Evolutionary conservation across 2,888 invertebrate species (phyloP), one percentile per base, ranked within the genome.

Genomic region (Teleiodes luculella): DNA sequence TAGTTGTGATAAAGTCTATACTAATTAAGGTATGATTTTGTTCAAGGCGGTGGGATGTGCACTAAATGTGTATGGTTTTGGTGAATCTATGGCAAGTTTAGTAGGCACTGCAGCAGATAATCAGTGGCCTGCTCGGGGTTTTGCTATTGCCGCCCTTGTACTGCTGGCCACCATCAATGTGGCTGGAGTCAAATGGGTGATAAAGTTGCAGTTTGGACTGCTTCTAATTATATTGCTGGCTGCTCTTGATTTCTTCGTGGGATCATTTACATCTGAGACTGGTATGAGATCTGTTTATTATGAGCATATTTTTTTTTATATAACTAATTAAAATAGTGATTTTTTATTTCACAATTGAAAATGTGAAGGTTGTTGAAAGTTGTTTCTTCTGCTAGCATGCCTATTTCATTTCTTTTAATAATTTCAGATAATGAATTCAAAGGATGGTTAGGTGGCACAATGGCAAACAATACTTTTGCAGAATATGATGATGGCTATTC

Each of bases 1-100:
- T n/a, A n/a, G n/a, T n/a, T n/a, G n/a, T n/a, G n/a, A n/a, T n/a
- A n/a, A n/a, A n/a, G n/a, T n/a, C n/a, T n/a, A n/a, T n/a, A n/a
- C n/a, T n/a, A n/a, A n/a, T n/a, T n/a, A n/a, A n/a, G n/a, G n/a
- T n/a, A n/a, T n/a, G n/a, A n/a, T n/a, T n/a, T n/a, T n/a, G n/a
- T n/a, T n/a, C n/a, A n/a, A 98, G 96, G 97, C 98, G 55, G 98
- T 98, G 1, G 97, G 98, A 56, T 98, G 98, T 90, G 97, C 98
- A 20, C 90, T 99, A 56, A 98, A 98, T 86, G 97, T 98, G 8
- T 93, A 98, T 83, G 97, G 98, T 72, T 98, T 99, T 88, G 98
- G 98, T 39, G 98, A 98, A 88, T 97, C 98, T 0, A 95, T 98
- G 92, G 96, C 97, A 6, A 94, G 94, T 56, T 88, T 98, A 48